Evolutionary conservation across 2,113 vertebrate genomes (phyloP).

Genomic region (Procavia capensis): DNA sequence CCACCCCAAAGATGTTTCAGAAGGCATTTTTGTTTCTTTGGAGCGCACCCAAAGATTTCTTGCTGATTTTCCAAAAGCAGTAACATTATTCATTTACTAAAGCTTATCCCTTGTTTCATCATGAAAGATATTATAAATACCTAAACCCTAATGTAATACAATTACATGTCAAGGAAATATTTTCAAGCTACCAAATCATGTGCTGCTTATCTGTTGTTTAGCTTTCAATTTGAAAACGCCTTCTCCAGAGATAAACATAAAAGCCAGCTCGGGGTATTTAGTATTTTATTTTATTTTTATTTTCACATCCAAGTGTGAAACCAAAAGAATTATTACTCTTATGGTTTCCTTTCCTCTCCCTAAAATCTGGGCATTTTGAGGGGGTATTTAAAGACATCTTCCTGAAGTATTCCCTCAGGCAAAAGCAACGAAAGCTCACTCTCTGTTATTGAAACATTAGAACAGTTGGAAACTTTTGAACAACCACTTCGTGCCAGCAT

Average conservation of each 20-base stretch:
- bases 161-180: background rate
- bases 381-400: constrained; percentile 68
- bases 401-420: constrained; percentile 61
- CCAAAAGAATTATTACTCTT: constrained; percentile 19
- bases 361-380: constrained; percentile 45
- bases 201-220: background rate
- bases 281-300: background rate
- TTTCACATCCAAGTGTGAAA: constrained; percentile 56
- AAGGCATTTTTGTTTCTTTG: constrained; percentile 43
- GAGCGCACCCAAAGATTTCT: constrained; percentile 19
- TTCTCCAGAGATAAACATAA: background rate
- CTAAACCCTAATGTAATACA: background rate
- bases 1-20: background rate
- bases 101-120: constrained; percentile 33
- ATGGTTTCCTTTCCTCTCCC: constrained; percentile 24
- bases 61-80: constrained; percentile 34
- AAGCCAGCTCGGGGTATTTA: background rate
- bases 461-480: constrained; percentile 75
- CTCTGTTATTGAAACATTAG: constrained; percentile 71
- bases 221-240: background rate
- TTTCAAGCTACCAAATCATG: background rate
- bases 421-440: constrained; percentile 2
- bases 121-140: background rate
- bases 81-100: constrained; percentile 39
- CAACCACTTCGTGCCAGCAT: constrained; percentile 61